These are phyloP conservation scores for Lasioglossum zephyrum DNA, from an alignment of 2,888 invertebrate species.

Conservation along the genomic window DNA sequence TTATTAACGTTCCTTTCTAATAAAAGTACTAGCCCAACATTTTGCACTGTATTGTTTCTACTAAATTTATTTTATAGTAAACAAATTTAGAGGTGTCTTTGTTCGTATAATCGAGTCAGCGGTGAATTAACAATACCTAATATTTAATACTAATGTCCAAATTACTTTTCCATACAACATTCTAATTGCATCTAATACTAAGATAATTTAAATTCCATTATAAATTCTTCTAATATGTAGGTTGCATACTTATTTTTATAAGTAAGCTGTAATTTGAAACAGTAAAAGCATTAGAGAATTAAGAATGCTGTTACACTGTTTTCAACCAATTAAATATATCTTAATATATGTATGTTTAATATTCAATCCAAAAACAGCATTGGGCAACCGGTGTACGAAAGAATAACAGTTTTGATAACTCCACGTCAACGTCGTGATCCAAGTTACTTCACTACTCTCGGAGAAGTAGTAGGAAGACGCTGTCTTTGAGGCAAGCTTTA, in stretches of 20 bases:
- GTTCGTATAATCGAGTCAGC: background rate
- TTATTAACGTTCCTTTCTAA: background rate
- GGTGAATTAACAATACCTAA: no score
- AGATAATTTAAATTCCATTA: no score
- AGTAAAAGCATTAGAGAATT: background rate
- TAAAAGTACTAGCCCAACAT: background rate
- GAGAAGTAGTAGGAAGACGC: constrained; percentile 21
- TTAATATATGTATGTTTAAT: background rate
- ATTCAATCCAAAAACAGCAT: background rate
- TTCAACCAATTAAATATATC: background rate
- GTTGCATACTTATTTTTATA: no score
- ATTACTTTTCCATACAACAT: background rate
- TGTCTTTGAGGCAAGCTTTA: constrained; percentile 37
- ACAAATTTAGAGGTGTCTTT: background rate
- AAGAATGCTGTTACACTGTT: background rate
- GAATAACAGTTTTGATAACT: constrained; percentile 33
- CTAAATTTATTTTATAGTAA: background rate
- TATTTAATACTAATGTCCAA: no score
- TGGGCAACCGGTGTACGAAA: background rate
- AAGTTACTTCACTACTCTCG: constrained; percentile 18
- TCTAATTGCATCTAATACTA: background rate
- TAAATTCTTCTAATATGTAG: no score
- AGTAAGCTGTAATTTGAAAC: background rate
- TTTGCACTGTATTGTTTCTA: background rate
- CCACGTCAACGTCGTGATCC: constrained; percentile 19